phyloP scores from a whole-genome alignment of 2,797 vertebrate genomes.

The Pteronotus mesoamericanus region DNA sequence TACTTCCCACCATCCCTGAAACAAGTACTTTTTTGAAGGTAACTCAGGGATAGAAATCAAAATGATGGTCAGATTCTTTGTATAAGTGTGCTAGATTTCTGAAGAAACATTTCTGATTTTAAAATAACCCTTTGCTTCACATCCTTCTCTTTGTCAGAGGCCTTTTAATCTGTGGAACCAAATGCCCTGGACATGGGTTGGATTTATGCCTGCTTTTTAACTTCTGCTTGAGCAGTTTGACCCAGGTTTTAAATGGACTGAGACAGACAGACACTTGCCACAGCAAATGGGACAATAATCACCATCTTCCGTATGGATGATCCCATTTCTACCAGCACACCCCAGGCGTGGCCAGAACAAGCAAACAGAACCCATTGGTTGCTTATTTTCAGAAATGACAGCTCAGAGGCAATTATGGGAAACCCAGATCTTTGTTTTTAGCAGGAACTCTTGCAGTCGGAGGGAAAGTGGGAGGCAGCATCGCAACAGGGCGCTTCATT shows the following conservation, averaged over 20 bases:
- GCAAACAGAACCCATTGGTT: background rate
- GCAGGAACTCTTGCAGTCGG: background rate
- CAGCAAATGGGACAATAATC: background rate
- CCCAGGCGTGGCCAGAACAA: background rate
- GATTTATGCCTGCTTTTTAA: background rate
- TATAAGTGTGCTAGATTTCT: background rate
- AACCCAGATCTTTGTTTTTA: slow-evolving; percentile 28
- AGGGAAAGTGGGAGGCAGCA: background rate
- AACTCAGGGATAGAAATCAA: background rate
- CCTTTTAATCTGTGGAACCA: background rate
- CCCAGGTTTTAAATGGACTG: background rate
- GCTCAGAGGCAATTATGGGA: slow-evolving; percentile 34
- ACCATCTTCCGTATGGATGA: background rate
- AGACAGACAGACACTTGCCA: background rate
- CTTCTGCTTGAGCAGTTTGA: background rate
- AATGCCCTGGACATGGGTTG: background rate
- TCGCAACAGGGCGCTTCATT: background rate
- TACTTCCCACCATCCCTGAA: background rate
- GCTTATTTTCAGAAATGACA: slow-evolving; percentile 45
- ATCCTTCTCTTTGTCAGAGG: background rate
- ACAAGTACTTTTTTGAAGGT: background rate
- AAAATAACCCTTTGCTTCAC: background rate
- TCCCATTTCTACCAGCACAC: background rate
- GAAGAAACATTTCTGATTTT: background rate
- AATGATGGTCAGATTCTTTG: background rate